These are phyloP conservation scores for Ceratothoa steindachneri DNA, from an alignment of 2,888 invertebrate genomes.

Conservation along the genomic window DNA sequence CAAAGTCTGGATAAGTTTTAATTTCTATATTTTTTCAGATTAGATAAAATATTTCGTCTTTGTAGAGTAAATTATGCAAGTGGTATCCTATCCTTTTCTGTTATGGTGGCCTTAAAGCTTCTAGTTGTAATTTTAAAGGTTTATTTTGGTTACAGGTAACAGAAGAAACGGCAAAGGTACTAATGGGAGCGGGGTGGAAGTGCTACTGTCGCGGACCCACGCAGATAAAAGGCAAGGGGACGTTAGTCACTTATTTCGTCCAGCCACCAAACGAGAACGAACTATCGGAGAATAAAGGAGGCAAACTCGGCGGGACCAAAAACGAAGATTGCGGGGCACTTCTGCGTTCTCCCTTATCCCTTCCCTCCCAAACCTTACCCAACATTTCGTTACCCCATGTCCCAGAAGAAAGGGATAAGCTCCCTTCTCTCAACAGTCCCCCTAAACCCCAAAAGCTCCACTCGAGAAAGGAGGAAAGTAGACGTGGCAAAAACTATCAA, in stretches of 20 bases:
- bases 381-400: not conserved
- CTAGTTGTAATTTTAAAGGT: no score
- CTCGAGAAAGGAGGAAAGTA: not conserved
- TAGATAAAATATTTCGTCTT: not conserved
- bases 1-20: not conserved
- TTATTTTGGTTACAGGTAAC: no score
- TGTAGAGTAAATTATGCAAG: no score
- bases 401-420: not conserved
- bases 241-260: constrained; percentile 81
- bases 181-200: constrained; percentile 78
- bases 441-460: not conserved
- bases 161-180: constrained; percentile 73
- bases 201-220: constrained; percentile 89
- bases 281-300: not conserved
- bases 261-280: constrained; percentile 13
- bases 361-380: not conserved
- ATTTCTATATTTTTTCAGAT: no score
- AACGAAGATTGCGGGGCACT: not conserved
- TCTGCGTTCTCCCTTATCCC: not conserved
- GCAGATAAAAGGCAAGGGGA: constrained; percentile 91
- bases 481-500: not conserved
- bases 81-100: no score
- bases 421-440: not conserved
- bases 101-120: no score
- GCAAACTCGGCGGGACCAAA: not conserved